Evolutionary conservation across 2,113 vertebrate species (phyloP), one percentile per base, ranked within the genome.

Genomic region (Corythornis cristatus): DNA sequence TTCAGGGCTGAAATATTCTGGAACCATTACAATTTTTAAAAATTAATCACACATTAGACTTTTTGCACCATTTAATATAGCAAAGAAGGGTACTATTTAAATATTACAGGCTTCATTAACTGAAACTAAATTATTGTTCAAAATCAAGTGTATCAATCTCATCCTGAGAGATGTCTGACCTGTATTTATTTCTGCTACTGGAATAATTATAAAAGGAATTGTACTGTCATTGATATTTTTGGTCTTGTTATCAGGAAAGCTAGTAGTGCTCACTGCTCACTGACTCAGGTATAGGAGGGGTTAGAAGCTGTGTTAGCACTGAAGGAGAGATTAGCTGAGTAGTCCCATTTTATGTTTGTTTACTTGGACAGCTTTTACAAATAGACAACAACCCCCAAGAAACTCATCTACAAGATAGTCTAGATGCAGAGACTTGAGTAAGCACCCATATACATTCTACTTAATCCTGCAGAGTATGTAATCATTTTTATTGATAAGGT

Each of bases 1-100:
- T 28, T 90, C 83, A 89, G 4, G 66, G 65, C 92, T 70, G 37
- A 96, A 93, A 82, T 88, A 95, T 76, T 75, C 90, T 88, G 74
- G 33, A 89, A 35, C 67, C 58, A 43, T 68, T 70, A 37, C 14
- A 65, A 84, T 78, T 95, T 88, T 26, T 7, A 84, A 93, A 92
- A 88, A 73, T 42, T 83, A 95, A 86, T 81, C 45, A 46, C 2
- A 4, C 58, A 23, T 82, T 76, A 91, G 50, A 60, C 46, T 92
- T 90, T 79, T 80, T 71, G 56, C 53, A 86, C 56, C n/a, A 68
- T 48, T 94, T 93, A 89, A 78, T 67, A 42, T 85, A 90, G 56
- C 51, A 35, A 70, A 74, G 40, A 78, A 71, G 31, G 25, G 21
- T 48, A 43, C 84, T 56, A 12, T 83, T 94, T 89, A 88, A 92